Evolutionary conservation across 2,113 vertebrate species (phyloP).

Genomic region (Planiliza haematocheilus): DNA sequence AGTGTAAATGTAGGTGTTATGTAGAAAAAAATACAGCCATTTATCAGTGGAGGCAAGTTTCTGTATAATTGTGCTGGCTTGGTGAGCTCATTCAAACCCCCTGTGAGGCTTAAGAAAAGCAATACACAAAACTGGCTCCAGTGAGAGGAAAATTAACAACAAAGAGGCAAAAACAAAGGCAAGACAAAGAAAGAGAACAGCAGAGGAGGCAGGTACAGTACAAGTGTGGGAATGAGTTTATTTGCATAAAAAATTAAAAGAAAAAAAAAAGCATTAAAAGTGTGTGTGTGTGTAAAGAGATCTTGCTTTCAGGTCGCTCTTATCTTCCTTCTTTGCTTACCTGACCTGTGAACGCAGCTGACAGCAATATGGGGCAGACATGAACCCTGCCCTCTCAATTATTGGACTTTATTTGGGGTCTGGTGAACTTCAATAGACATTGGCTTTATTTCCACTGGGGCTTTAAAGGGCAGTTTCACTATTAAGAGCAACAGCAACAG

Average conservation of each 20-base stretch:
- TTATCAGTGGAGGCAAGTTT: conserved; percentile 63
- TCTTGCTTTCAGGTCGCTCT: conserved; percentile 1
- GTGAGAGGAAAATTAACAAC: conserved; percentile 60
- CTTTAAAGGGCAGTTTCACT: conserved; percentile 31
- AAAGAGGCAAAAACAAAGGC: conserved; percentile 38
- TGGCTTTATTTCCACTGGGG: conserved; percentile 55
- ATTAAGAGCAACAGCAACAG: conserved; percentile 21
- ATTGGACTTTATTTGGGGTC: conserved; percentile 53
- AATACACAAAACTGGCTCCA: conserved; percentile 55
- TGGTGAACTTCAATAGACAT: conserved; percentile 42
- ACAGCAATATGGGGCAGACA: conserved; percentile 46
- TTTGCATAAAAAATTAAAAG: conserved; percentile 13
- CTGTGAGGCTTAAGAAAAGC: conserved; percentile 60
- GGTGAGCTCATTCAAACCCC: conserved; percentile 60
- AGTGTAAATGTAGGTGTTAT: conserved; percentile 45
- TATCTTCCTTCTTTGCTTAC: conserved; percentile 14
- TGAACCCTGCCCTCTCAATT: conserved; percentile 50
- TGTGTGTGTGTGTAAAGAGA: neutral
- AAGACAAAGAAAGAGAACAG: conserved; percentile 32
- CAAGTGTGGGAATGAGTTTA: neutral
- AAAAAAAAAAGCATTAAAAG: neutral
- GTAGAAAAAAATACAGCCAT: conserved; percentile 36
- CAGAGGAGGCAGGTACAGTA: conserved; percentile 16
- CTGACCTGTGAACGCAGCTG: conserved; percentile 30
- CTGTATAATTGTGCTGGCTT: conserved; percentile 57